Evolutionary conservation across 2,113 vertebrate genomes (phyloP).

Genomic region (Scolopax mira): DNA sequence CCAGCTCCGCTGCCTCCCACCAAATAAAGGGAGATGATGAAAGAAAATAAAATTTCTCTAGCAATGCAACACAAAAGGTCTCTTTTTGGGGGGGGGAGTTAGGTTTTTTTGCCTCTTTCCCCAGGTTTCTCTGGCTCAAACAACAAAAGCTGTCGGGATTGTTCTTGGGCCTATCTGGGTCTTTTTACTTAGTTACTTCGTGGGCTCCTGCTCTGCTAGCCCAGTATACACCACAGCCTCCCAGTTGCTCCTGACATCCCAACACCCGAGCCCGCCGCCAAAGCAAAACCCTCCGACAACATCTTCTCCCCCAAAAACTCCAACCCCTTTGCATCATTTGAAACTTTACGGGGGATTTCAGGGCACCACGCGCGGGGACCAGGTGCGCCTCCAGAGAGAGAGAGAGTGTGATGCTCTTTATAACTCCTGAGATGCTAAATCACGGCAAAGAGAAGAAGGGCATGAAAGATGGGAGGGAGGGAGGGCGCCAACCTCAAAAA

Average conservation of each 20-base stretch:
- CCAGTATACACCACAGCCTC: slow-evolving; percentile 20
- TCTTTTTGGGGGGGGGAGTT: background rate
- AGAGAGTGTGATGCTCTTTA: slow-evolving; percentile 31
- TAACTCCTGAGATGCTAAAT: slow-evolving; percentile 69
- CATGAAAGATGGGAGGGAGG: background rate
- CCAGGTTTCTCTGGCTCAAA: slow-evolving; percentile 26
- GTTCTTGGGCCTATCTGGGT: background rate
- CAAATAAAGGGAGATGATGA: background rate
- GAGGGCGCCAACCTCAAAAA: slow-evolving; percentile 43
- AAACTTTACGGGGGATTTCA: slow-evolving; percentile 20
- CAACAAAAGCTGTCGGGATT: slow-evolving; percentile 52
- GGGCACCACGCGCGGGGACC: background rate
- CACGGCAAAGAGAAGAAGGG: slow-evolving; percentile 66
- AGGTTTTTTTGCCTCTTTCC: background rate
- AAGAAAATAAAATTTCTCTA: slow-evolving; percentile 56
- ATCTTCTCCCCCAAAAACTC: slow-evolving; percentile 48
- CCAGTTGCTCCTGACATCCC: background rate
- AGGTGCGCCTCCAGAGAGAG: slow-evolving; percentile 14
- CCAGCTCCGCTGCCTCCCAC: background rate
- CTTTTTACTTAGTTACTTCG: slow-evolving; percentile 15
- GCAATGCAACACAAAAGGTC: slow-evolving; percentile 47
- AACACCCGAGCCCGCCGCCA: background rate
- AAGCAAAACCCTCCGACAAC: slow-evolving; percentile 63
- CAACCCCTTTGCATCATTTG: slow-evolving; percentile 72
- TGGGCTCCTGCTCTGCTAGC: background rate